phyloP scores from a whole-genome alignment of 2,113 vertebrate genomes.

The Ictidomys tridecemlineatus region DNA sequence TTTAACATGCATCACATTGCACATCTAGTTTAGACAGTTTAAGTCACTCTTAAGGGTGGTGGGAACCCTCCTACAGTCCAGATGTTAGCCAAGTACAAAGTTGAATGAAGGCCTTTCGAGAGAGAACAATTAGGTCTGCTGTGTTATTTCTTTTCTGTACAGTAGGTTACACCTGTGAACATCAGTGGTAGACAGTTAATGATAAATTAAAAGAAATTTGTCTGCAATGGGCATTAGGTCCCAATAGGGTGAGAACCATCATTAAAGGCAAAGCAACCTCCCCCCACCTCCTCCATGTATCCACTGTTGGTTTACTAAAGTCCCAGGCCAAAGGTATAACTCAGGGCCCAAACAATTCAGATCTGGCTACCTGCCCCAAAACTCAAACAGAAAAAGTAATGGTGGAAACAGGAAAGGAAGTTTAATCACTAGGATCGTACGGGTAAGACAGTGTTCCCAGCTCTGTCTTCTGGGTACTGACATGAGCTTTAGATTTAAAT shows the following conservation, averaged over 20 bases:
- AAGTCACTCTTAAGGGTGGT: too few species aligned
- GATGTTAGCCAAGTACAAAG: background rate
- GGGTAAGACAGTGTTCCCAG: background rate
- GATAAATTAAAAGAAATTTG: background rate
- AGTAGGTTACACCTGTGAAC: background rate
- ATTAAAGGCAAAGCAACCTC: background rate
- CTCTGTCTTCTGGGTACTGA: background rate
- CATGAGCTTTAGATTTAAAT: background rate
- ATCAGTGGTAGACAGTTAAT: background rate
- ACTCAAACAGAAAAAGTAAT: background rate
- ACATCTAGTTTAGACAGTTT: background rate
- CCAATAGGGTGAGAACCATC: background rate
- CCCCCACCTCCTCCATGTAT: background rate
- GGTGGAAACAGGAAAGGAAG: background rate
- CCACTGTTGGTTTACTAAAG: background rate
- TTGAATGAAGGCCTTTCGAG: background rate
- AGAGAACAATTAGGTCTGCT: background rate
- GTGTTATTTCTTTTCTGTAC: background rate
- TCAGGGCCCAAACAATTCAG: background rate
- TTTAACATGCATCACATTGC: background rate
- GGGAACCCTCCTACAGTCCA: background rate
- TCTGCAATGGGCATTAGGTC: background rate
- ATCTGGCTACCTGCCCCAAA: background rate
- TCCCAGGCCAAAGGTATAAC: background rate
- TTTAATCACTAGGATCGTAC: background rate